phyloP scores from a whole-genome alignment of 2,888 invertebrate genomes.

The Ptilodon capucinus region DNA sequence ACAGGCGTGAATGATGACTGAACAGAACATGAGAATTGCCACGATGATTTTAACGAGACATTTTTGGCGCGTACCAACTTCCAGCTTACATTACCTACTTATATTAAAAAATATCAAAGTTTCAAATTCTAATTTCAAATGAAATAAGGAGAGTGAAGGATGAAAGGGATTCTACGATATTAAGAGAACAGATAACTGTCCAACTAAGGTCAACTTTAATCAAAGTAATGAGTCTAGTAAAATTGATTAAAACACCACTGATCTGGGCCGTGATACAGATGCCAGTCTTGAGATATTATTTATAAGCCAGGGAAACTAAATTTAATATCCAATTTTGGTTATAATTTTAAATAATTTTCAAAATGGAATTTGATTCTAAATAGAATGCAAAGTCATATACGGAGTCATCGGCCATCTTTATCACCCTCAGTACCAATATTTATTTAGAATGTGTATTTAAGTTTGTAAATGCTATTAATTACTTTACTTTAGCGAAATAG shows the following conservation, averaged over 20 bases:
- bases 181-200: conserved; percentile 7
- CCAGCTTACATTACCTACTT: neutral
- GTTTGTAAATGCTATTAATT: too few species aligned
- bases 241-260: conserved; percentile 25
- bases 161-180: conserved; percentile 4
- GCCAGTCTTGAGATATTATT: conserved; percentile 8
- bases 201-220: conserved; percentile 23
- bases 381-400: too few species aligned
- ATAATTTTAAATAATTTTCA: too few species aligned
- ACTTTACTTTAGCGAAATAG: too few species aligned
- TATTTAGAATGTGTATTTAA: too few species aligned
- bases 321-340: neutral
- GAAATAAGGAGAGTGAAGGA: conserved; percentile 5
- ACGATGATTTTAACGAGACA: too few species aligned
- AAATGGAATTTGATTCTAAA: too few species aligned
- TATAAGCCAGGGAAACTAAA: conserved; percentile 1
- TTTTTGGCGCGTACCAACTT: too few species aligned
- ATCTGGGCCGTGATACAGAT: conserved; percentile 22
- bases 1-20: too few species aligned
- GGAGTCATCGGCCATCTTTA: too few species aligned
- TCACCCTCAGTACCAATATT: too few species aligned
- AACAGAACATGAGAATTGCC: too few species aligned
- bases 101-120: neutral
- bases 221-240: conserved; percentile 20
- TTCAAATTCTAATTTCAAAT: conserved; percentile 1